Percentiles rank a stretch among this genome's conserved stretches.
Evolutionary conservation across 2,888 invertebrate genomes (phyloP).

Genomic region (Hypena proboscidalis): DNA sequence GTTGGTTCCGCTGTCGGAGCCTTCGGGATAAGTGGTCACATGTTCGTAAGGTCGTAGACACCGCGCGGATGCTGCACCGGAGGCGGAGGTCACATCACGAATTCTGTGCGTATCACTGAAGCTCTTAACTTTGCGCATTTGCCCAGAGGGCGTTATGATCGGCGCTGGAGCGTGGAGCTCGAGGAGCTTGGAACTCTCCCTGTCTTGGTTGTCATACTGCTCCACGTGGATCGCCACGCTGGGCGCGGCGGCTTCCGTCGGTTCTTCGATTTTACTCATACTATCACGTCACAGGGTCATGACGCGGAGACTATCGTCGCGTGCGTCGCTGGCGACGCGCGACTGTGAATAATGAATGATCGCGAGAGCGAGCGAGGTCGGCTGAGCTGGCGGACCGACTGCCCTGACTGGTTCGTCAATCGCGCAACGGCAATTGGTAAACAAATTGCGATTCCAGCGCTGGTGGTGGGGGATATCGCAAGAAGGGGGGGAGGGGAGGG

Average conservation of each 20-base stretch:
- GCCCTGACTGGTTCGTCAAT: slow-evolving; percentile 77
- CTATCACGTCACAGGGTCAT: slow-evolving; percentile 81
- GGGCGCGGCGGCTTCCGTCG: slow-evolving; percentile 75
- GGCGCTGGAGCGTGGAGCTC: slow-evolving; percentile 63
- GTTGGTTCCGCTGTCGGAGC: slow-evolving; percentile 86
- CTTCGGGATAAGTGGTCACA: slow-evolving; percentile 80
- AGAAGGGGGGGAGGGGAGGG: slow-evolving; percentile 95
- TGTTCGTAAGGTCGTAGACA: slow-evolving; percentile 80
- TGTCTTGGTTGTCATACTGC: slow-evolving; percentile 68
- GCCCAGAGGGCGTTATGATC: slow-evolving; percentile 77
- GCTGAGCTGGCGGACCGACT: slow-evolving; percentile 85
- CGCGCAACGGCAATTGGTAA: slow-evolving; percentile 79
- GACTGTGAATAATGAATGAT: slow-evolving; percentile 66
- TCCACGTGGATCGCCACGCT: slow-evolving; percentile 77
- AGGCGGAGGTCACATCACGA: slow-evolving; percentile 74
- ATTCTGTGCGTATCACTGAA: slow-evolving; percentile 80
- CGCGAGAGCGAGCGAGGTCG: slow-evolving; percentile 92
- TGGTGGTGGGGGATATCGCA: slow-evolving; percentile 63
- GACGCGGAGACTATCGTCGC: slow-evolving; percentile 73
- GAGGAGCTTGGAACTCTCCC: slow-evolving; percentile 74
- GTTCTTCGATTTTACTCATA: slow-evolving; percentile 77
- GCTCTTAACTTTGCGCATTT: slow-evolving; percentile 82
- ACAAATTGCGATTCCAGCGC: slow-evolving; percentile 74
- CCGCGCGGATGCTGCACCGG: slow-evolving; percentile 78
- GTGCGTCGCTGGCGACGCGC: slow-evolving; percentile 78